Conservation (phyloP, 2,797 vertebrate genomes). For the Gallinago nigripennis region DNA sequence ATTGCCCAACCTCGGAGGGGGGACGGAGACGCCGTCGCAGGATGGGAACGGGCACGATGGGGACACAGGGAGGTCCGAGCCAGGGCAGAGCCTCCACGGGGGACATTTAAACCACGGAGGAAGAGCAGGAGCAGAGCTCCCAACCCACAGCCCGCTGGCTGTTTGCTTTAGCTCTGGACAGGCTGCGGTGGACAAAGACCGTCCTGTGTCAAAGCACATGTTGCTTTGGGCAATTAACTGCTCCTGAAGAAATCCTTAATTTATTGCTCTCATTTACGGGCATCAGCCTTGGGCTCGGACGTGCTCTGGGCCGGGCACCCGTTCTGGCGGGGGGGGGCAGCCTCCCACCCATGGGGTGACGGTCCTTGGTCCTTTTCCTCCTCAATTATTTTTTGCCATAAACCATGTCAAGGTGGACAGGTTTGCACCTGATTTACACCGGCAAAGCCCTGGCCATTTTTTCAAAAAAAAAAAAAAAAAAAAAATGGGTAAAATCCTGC, state of each 20-base stretch:
- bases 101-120: background rate
- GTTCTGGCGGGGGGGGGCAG: rapidly evolving
- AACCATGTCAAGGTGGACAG: background rate
- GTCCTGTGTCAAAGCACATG: slow-evolving; percentile 16
- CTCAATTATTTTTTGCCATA: background rate
- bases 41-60: rapidly evolving
- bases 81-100: background rate
- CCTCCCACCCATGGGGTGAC: background rate
- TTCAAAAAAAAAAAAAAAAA: background rate
- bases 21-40: rapidly evolving
- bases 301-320: background rate
- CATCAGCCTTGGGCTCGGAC: background rate
- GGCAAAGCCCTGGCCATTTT: background rate
- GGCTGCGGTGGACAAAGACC: slow-evolving; percentile 28
- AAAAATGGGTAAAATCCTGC: background rate
- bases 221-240: background rate
- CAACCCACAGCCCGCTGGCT: background rate
- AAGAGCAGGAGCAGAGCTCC: background rate
- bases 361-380: background rate
- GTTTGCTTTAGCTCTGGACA: slow-evolving; percentile 40
- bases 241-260: slow-evolving; percentile 13
- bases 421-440: background rate
- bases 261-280: slow-evolving; percentile 2
- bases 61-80: background rate
- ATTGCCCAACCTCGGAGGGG: background rate